Percentiles rank a stretch among this genome's conserved stretches.
These are phyloP conservation scores for Sphinx pinastri DNA, from an alignment of 2,888 invertebrate species.

Conservation along the genomic window DNA sequence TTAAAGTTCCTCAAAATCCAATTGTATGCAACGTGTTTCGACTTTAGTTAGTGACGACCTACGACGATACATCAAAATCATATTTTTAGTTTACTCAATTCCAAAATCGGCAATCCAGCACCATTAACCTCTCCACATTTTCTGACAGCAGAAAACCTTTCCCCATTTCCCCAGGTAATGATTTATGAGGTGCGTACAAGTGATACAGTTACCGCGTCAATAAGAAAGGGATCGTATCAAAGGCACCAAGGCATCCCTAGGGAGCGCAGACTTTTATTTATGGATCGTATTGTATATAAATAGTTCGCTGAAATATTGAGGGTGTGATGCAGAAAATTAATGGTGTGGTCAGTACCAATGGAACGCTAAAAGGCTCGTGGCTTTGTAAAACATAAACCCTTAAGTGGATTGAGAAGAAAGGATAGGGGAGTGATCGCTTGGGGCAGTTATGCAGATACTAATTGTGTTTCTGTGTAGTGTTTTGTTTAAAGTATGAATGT, in stretches of 20 bases:
- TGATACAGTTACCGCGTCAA: slow-evolving; percentile 78
- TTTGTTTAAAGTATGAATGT: neutral
- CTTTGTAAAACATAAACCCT: slow-evolving; percentile 76
- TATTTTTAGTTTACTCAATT: too few species aligned
- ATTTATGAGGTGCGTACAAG: slow-evolving; percentile 73
- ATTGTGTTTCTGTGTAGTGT: slow-evolving; percentile 50
- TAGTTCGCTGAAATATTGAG: slow-evolving; percentile 81
- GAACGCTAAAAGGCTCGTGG: slow-evolving; percentile 68
- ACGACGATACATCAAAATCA: too few species aligned
- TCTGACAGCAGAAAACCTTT: slow-evolving; percentile 23
- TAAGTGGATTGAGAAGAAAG: slow-evolving; percentile 61
- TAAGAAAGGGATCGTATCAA: slow-evolving; percentile 81
- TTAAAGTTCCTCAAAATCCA: too few species aligned
- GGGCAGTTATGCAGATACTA: slow-evolving; percentile 50
- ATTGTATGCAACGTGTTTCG: too few species aligned
- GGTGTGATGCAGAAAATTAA: slow-evolving; percentile 81
- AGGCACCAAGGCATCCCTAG: slow-evolving; percentile 76
- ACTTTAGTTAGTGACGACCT: too few species aligned
- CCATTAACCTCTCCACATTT: neutral
- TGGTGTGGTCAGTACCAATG: slow-evolving; percentile 78
- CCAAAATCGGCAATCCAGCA: neutral
- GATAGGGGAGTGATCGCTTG: slow-evolving; percentile 48
- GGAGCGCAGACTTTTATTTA: slow-evolving; percentile 78
- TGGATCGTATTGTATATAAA: slow-evolving; percentile 81
- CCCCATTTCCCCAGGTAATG: slow-evolving; percentile 63